These are phyloP conservation scores for Falco punctatus DNA, from an alignment of 2,113 vertebrate species.

Conservation along the genomic window DNA sequence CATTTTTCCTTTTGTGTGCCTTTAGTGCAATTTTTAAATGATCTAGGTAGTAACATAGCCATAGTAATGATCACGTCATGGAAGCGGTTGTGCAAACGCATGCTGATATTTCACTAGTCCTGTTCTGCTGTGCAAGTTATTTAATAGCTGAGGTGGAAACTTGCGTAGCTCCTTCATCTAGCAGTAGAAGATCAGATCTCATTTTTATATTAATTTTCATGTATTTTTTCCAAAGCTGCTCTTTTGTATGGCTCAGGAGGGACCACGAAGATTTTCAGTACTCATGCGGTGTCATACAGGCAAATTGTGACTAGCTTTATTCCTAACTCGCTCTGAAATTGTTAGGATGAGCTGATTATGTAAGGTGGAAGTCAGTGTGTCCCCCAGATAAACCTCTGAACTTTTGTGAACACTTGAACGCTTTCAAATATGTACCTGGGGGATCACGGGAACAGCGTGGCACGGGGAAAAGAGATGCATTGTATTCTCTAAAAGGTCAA, in stretches of 20 bases:
- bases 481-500: accelerated
- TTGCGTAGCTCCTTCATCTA: not conserved
- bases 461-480: not conserved
- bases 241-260: not conserved
- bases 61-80: accelerated
- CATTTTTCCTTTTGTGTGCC: not conserved
- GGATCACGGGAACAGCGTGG: not conserved
- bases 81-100: accelerated
- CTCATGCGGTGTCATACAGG: accelerated
- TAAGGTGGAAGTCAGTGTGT: not conserved
- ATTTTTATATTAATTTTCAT: not conserved
- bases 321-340: not conserved
- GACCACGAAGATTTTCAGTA: not conserved
- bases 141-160: not conserved
- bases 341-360: not conserved
- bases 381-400: not conserved
- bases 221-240: not conserved
- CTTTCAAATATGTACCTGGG: not conserved
- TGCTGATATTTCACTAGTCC: not conserved
- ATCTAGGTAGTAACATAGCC: accelerated
- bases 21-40: not conserved
- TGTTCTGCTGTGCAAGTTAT: not conserved
- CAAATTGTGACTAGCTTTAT: not conserved
- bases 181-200: not conserved
- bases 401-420: accelerated